Base-by-base conservation (phyloP, 1,140 invertebrate species). In the Drosophila pandora region DNA sequence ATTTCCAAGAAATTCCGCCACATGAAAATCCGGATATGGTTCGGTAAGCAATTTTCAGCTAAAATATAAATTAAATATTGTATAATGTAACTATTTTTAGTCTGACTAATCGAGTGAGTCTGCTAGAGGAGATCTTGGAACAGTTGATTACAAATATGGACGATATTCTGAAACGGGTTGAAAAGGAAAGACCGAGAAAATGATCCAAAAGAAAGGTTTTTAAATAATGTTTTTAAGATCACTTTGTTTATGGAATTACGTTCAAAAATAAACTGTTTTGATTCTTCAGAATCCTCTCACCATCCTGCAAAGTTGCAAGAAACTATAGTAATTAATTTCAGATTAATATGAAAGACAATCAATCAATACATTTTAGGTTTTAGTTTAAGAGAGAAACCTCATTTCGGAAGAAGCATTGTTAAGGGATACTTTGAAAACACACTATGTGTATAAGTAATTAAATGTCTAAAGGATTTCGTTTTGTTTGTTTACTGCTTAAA, bases 61-160 rank as follows among this genome's bases (percentile, higher is more conserved):
- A 2, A 9, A 9, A 10, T 5, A 17, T 17, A 17, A 21, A 37
- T 41, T 41, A 3, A 0, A 9, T 2, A 21, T 7, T 21, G 4
- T 3, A 7, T 17, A 12, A 22, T 25, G 0, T 9, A 48, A 22
- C 3, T 1, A 7, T 7, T 25, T 39, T 48, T 13, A 90, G 89
- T 37, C 60, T 90, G 7, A 80, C 50, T 17, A 84, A 90, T 55
- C 89, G 89, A 10, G 82, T 90, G 1, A 41, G 71, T 2, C 23
- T 89, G 25, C 23, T 90, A 9, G 89, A 90, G 39, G 84, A 90
- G 34, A 76, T 90, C 8, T 47, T 90, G n/a, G 89, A 90, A 34
- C 76, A 87, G 25, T 45, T 90, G 0, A 75, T 90, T 1, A 74
- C 37, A 7, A 80, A 90, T 25, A 83, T 90, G 76, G 89, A 90